These are phyloP conservation scores for Odontophorus gujanensis DNA, from an alignment of 2,113 vertebrate species.

Conservation along the genomic window DNA sequence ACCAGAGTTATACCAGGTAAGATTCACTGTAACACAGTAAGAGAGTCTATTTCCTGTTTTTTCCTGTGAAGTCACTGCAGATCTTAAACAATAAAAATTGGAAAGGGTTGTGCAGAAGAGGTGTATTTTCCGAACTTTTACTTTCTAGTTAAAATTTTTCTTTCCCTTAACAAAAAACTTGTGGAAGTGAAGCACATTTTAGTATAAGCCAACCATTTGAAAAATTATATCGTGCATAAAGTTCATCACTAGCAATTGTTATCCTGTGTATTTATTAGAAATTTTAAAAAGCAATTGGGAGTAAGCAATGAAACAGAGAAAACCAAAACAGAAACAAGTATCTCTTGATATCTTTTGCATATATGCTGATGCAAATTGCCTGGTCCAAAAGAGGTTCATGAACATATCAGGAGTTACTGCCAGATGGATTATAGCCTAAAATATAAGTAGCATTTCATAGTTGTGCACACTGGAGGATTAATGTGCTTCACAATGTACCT, in stretches of 20 bases:
- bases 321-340: background rate
- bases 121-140: background rate
- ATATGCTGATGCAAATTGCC: background rate
- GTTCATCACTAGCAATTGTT: background rate
- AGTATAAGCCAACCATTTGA: rapidly evolving
- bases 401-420: background rate
- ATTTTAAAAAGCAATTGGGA: background rate
- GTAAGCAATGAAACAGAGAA: background rate
- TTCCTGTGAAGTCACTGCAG: background rate
- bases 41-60: background rate
- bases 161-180: background rate
- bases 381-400: background rate
- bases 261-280: background rate
- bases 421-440: background rate
- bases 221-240: background rate
- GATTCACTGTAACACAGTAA: background rate
- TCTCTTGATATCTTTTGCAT: background rate
- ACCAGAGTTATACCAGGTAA: background rate
- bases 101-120: background rate
- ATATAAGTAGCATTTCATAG: background rate
- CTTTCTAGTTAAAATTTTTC: background rate
- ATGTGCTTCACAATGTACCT: background rate
- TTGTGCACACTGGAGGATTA: background rate
- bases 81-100: background rate
- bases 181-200: background rate